Conservation (phyloP, 1,140 invertebrate genomes). For the Drosophila tani region DNA sequence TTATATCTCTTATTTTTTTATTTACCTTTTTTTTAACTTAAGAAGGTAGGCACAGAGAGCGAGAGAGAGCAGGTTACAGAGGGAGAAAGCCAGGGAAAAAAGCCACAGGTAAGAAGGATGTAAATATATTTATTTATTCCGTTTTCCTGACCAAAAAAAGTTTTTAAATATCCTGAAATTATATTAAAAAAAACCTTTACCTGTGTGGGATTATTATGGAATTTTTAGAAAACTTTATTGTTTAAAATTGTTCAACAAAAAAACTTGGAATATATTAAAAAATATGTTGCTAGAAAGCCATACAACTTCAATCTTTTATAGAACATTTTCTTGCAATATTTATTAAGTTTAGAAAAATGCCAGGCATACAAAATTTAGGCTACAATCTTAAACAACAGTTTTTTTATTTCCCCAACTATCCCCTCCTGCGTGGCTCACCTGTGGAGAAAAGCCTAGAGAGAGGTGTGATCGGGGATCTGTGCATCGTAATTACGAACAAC, state of each 20-base stretch:
- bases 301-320: no score
- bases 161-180: neutral
- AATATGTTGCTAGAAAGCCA: no score
- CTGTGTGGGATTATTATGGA: no score
- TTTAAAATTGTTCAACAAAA: no score
- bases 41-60: constrained; percentile 3
- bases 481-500: constrained; percentile 62
- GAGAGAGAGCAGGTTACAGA: neutral
- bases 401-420: neutral
- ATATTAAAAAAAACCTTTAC: no score
- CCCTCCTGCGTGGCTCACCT: neutral
- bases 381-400: neutral
- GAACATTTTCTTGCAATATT: no score
- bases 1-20: constrained; percentile 48
- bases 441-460: constrained; percentile 3
- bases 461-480: constrained; percentile 42
- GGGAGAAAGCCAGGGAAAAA: neutral
- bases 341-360: no score
- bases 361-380: no score
- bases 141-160: neutral
- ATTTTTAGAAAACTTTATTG: no score
- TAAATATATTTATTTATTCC: neutral
- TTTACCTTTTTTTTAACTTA: constrained; percentile 13
- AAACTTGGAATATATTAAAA: no score
- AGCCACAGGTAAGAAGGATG: neutral